Evolutionary conservation across 2,797 vertebrate genomes (phyloP), one percentile per base, ranked within the genome.

Genomic region (Xyrichtys novacula): DNA sequence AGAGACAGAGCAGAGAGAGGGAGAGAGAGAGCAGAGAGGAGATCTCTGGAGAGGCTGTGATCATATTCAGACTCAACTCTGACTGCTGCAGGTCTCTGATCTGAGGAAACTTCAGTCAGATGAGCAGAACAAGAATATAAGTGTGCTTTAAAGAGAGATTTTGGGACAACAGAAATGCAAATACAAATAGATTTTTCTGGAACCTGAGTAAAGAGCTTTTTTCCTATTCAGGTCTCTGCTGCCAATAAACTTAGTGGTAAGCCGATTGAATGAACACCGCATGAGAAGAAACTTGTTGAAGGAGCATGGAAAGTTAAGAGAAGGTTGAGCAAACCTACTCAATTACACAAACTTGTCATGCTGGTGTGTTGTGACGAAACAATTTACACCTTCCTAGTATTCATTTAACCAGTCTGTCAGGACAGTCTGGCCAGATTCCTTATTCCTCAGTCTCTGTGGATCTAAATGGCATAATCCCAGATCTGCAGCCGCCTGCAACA

Each of bases 401-500:
- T 1, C n/a, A 0, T 17, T 6, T 70, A 28, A 19, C 34, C 23
- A 6, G 7, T 10, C n/a, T 4, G 34, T n/a, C 1, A n/a, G n/a
- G 6, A 38, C 19, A 29, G 3, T 26, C 15, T 31, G 4, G 16
- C n/a, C 29, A 19, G 4, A 36, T 23, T n/a, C 0, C 17, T 36
- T 50, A 56, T 26, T n/a, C 3, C 14, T 16, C 1, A 0, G 26
- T 50, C 17, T 19, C 32, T 5, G 31, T 19, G 31, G 39, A 28
- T 66, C 39, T 12, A 34, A 25, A 29, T 68, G 64, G 40, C 49
- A 44, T 7, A 26, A 44, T 53, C 39, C 29, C 3, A 57, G 50
- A 63, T 42, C 57, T 43, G 63, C 67, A 22, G 7, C 28, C 38
- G 23, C 23, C 44, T 65, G 54, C 39, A 43, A 43, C 65, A 40